Evolutionary conservation across 1,140 invertebrate genomes (phyloP), one percentile per base, ranked within the genome.

Genomic region (Eueides isabella): DNA sequence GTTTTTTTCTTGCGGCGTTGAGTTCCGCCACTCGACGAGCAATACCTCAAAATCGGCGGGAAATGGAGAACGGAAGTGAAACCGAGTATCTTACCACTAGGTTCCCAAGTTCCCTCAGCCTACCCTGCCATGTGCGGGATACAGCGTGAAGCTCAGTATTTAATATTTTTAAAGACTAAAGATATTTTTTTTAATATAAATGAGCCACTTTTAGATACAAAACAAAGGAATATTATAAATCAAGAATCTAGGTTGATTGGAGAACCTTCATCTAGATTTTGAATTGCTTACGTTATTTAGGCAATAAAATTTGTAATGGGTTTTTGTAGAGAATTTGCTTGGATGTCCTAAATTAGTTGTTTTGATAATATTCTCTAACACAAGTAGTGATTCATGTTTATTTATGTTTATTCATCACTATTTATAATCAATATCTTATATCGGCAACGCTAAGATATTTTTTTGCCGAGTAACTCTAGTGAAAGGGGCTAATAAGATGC

Each of bases 171-270:
- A 31, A 31, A 7, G 31, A 31, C 31, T 31, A n/a, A 33, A 44
- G 41, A 44, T 19, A 44, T 19, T 19, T 44, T 44, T 44, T 16
- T 44, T 74, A 31, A 63, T 35, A 74, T 14, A 29, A 68, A 63
- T 61, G 26, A 38, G 61, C 63, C 62, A 23, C 12, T 35, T 14
- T 30, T 68, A 35, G 72, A 62, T 48, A 33, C n/a, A 31, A 44
- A 74, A 74, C 72, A 74, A 74, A 74, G 66, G 23, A 55, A 48
- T 74, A 61, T 74, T 38, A 31, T 38, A 35, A 72, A 44, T 65
- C 48, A 44, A 68, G 16, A 5, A 67, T 67, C 65, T 74, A 68
- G 65, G 55, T 67, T 74, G 66, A 74, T 74, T 68, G 72, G 61
- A 63, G 29, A 63, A 38, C 72, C 38, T 74, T 35, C 61, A 44